Percentiles rank a stretch among this genome's conserved stretches.
Conservation (phyloP, 2,888 invertebrate genomes). For the Drosophila histrio region DNA sequence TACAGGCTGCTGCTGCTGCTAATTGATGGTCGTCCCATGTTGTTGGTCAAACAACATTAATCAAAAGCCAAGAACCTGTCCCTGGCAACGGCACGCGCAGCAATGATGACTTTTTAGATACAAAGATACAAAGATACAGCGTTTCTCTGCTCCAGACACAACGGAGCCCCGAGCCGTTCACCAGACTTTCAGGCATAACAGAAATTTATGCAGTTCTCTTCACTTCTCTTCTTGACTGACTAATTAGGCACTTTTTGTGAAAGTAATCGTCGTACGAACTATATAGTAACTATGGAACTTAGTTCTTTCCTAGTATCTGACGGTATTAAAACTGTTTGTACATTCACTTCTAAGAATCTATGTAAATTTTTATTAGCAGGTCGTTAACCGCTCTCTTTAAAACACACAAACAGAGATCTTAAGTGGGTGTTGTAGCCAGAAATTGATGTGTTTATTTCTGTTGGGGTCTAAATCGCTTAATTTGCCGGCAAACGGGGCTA, state of each 20-base stretch:
- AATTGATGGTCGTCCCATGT: conserved; percentile 74
- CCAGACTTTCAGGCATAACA: conserved; percentile 4
- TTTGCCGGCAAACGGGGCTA: conserved; percentile 59
- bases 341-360: conserved; percentile 53
- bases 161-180: conserved; percentile 70
- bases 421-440: conserved; percentile 70
- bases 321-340: neutral
- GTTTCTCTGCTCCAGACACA: conserved; percentile 58
- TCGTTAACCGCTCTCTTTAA: conserved; percentile 70
- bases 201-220: conserved; percentile 66
- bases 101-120: conserved; percentile 66
- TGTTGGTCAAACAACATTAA: conserved; percentile 77
- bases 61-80: conserved; percentile 71
- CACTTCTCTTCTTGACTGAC: conserved; percentile 57
- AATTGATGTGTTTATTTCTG: conserved; percentile 67
- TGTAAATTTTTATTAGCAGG: conserved; percentile 76
- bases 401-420: conserved; percentile 26
- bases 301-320: neutral
- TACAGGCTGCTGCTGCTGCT: conserved; percentile 66
- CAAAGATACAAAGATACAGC: conserved; percentile 10
- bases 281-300: neutral
- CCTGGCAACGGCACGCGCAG: conserved; percentile 55
- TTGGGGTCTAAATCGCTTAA: conserved; percentile 69
- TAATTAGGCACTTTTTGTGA: conserved; percentile 79
- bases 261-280: conserved; percentile 64